Evolutionary conservation across 2,888 invertebrate species (phyloP).

Genomic region (Pollenia griseotomentosa): DNA sequence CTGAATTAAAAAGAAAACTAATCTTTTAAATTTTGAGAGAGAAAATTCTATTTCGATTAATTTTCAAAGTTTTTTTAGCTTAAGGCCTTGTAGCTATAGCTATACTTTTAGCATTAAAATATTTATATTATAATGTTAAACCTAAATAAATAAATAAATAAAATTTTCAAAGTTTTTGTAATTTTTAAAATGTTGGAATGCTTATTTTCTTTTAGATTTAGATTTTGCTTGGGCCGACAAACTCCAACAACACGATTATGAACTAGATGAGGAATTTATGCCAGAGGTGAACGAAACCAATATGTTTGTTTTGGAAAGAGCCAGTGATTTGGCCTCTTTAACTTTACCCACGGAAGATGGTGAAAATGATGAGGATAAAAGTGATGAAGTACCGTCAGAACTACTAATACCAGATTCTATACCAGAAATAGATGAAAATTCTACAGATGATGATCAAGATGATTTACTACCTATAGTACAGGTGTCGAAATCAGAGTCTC

Average conservation of each 20-base stretch:
- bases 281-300: slow-evolving; percentile 82
- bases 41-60: not conserved
- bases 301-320: slow-evolving; percentile 81
- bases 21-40: not conserved
- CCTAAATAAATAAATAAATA: too few species aligned
- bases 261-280: slow-evolving; percentile 82
- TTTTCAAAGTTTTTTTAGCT: not conserved
- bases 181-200: not conserved
- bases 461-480: slow-evolving; percentile 77
- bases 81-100: too few species aligned
- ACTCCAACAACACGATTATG: slow-evolving; percentile 78
- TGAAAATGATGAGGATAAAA: slow-evolving; percentile 78
- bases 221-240: slow-evolving; percentile 79
- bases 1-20: too few species aligned
- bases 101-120: too few species aligned
- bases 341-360: slow-evolving; percentile 77
- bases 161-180: not conserved
- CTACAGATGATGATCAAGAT: slow-evolving; percentile 80
- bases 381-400: slow-evolving; percentile 83
- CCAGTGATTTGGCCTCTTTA: slow-evolving; percentile 81
- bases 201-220: slow-evolving; percentile 57
- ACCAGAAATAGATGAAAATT: slow-evolving; percentile 83
- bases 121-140: too few species aligned
- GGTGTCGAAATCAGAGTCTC: slow-evolving; percentile 54
- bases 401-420: slow-evolving; percentile 82